A percentile compares a stretch with the other conserved stretches of the same genome.
These are phyloP conservation scores for Steatornis caripensis DNA, from an alignment of 2,113 vertebrate genomes.

Conservation along the genomic window DNA sequence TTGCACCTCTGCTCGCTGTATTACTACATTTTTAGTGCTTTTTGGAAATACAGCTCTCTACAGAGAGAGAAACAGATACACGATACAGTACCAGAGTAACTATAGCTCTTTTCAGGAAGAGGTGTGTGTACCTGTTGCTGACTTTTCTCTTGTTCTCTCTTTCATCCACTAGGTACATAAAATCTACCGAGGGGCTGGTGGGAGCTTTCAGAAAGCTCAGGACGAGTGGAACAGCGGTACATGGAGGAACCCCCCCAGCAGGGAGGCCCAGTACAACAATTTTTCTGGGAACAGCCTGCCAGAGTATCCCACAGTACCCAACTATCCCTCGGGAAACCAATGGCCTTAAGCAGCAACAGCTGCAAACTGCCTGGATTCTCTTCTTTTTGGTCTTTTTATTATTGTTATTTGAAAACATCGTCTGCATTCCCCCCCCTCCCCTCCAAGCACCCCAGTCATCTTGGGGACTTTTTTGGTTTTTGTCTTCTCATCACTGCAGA, in stretches of 20 bases:
- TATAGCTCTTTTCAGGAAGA: not conserved
- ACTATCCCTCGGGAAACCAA: slow-evolving; percentile 76
- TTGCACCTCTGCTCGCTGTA: not conserved
- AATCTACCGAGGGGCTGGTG: slow-evolving; percentile 86
- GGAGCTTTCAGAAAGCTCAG: slow-evolving; percentile 89
- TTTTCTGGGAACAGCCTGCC: slow-evolving; percentile 90
- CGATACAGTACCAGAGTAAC: rapidly evolving
- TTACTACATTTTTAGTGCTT: not conserved
- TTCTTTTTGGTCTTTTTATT: slow-evolving; percentile 13
- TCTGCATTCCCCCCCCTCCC: not conserved
- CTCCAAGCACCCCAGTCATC: not conserved
- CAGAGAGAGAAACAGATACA: not conserved
- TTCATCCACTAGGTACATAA: slow-evolving; percentile 83
- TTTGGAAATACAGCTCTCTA: not conserved
- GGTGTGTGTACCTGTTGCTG: not conserved
- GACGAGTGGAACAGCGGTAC: slow-evolving; percentile 86
- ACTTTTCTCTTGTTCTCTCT: not conserved
- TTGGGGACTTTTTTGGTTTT: not conserved
- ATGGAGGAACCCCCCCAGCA: slow-evolving; percentile 83
- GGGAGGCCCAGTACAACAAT: slow-evolving; percentile 83
- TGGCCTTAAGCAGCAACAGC: slow-evolving; percentile 66
- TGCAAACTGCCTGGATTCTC: slow-evolving; percentile 42
- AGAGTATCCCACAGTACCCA: slow-evolving; percentile 91
- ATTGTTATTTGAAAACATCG: slow-evolving; percentile 13
- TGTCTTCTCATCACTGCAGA: not conserved